Conservation (phyloP, 1,140 invertebrate genomes). For the Eueides isabella region DNA sequence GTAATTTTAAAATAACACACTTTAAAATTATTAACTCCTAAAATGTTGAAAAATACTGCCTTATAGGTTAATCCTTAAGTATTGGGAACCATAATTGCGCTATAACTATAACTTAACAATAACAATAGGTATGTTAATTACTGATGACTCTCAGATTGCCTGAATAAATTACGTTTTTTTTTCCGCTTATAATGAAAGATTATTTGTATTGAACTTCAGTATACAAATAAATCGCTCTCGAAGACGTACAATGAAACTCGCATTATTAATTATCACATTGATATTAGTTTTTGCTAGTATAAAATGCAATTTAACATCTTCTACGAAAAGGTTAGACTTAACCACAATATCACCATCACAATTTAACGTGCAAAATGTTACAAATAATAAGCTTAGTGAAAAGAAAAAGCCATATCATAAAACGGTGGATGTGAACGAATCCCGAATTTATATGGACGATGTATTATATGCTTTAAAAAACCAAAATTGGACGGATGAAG, state of each 20-base stretch:
- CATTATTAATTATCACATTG: slow-evolving; percentile 26
- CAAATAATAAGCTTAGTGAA: slow-evolving; percentile 32
- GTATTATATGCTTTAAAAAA: slow-evolving; percentile 59
- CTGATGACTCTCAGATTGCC: slow-evolving; percentile 45
- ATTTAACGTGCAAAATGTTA: slow-evolving; percentile 24
- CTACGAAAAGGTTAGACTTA: slow-evolving; percentile 38
- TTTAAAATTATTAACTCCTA: no score
- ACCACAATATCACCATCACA: slow-evolving; percentile 28
- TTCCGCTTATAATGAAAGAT: slow-evolving; percentile 55
- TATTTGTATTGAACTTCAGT: slow-evolving; percentile 42
- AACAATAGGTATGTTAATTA: slow-evolving; percentile 44
- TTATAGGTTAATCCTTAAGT: neutral
- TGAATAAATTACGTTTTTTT: slow-evolving; percentile 54
- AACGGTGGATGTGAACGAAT: slow-evolving; percentile 41
- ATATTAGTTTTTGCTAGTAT: neutral
- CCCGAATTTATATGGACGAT: slow-evolving; percentile 65
- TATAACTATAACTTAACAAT: slow-evolving; percentile 26
- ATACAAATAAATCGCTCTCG: slow-evolving; percentile 32
- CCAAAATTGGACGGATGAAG: slow-evolving; percentile 66
- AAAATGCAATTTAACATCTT: slow-evolving; percentile 39
- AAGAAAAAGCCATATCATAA: slow-evolving; percentile 26
- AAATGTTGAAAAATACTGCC: no score
- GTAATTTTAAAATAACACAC: no score
- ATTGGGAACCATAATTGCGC: slow-evolving; percentile 2
- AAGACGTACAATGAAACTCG: slow-evolving; percentile 45